These are phyloP conservation scores for Elysia crispata DNA, from an alignment of 2,888 invertebrate genomes.

Conservation along the genomic window DNA sequence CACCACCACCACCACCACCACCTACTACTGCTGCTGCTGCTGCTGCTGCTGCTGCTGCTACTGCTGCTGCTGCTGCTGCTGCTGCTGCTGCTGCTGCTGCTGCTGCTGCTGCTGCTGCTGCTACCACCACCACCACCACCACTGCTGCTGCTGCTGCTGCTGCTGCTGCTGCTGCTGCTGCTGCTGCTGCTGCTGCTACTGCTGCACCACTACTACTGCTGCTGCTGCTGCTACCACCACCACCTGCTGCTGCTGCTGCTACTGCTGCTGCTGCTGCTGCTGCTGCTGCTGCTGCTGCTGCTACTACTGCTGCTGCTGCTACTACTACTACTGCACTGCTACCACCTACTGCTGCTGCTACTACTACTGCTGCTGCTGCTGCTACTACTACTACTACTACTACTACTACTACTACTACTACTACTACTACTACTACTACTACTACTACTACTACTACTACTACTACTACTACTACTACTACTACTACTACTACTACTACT, in stretches of 20 bases:
- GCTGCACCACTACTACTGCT: no score
- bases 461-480: background rate
- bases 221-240: background rate
- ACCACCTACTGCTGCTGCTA: no score
- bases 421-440: constrained; percentile 30
- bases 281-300: background rate
- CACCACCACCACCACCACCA: no score
- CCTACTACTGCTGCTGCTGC: background rate
- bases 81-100: constrained; percentile 2
- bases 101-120: background rate
- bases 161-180: background rate
- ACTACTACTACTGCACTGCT: constrained; percentile 7
- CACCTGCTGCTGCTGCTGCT: background rate
- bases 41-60: background rate
- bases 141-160: background rate
- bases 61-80: background rate
- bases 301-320: background rate
- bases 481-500: constrained; percentile 13
- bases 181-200: no score
- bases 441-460: constrained; percentile 14
- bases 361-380: constrained; percentile 15
- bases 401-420: constrained; percentile 26
- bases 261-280: background rate
- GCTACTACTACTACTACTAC: constrained; percentile 27
- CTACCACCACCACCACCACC: background rate